Base-by-base conservation (phyloP, 2,797 vertebrate genomes). In the Lithobates sylvaticus region DNA sequence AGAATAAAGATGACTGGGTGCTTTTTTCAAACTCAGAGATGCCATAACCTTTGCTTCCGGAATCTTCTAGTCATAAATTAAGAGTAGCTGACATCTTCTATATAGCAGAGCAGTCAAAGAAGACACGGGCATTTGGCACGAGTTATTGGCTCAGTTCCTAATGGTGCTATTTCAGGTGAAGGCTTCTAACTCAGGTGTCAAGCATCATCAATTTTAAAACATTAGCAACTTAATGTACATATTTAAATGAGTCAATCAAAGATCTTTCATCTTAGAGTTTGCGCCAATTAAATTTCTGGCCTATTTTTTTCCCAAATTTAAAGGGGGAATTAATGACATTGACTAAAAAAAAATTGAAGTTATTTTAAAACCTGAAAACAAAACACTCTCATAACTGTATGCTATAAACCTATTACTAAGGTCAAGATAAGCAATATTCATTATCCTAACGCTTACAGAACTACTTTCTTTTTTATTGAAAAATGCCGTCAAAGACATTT, bases 161-260 rank as follows among this genome's bases (percentile, higher is more conserved):
- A 78, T 68, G 61, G 39, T 29, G 64, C 64, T 78, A 68, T 78
- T 78, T 44, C 47, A 29, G 77, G 77, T 29, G 39, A 78, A 65
- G 39, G 34, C 34, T 27, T 32, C 67, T 65, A 65, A 12, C 58
- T 27, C 23, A 78, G 39, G 58, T 67, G 76, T 78, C 76, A 65
- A 42, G 39, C 58, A 26, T 23, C 61, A 78, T 78, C 12, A 78
- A 78, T 44, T 29, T 65, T 23, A 68, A 7, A 3, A 78, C 16
- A 78, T 44, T 78, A 42, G 12, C 61, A 68, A 68, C 36, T 54
- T 54, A 54, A 54, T 18, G 42, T 78, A 27, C 36, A 78, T 68
- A 78, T 67, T 27, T 64, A 27, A 5, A 68, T 29, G 6, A 26
- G 34, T 64, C 26, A 23, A 61, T 67, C 10, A n/a, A 32, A 64